These are phyloP conservation scores for Oxygymnocypris stewartii DNA, from an alignment of 2,113 vertebrate genomes.

Conservation along the genomic window DNA sequence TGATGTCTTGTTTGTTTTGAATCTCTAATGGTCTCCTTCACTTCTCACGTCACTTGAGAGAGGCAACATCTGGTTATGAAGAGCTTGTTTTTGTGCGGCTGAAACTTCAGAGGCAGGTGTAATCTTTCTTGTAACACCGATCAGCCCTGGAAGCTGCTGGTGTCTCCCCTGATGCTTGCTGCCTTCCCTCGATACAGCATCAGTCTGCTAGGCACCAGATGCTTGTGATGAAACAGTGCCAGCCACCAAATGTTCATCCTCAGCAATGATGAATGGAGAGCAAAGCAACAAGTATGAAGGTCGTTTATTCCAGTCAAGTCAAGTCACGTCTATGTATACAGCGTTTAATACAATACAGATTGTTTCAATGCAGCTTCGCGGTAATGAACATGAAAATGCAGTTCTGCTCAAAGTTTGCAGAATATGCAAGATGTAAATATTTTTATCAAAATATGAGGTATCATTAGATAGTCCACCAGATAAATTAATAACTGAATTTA, in stretches of 20 bases:
- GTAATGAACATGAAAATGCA: neutral
- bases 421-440: neutral
- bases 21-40: slow-evolving; percentile 43
- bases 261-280: slow-evolving; percentile 25
- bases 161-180: slow-evolving; percentile 22
- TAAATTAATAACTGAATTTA: too few species aligned
- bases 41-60: slow-evolving; percentile 59
- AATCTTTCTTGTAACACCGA: slow-evolving; percentile 61
- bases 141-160: slow-evolving; percentile 23
- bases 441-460: neutral
- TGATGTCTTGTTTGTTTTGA: slow-evolving; percentile 59
- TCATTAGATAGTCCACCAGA: neutral
- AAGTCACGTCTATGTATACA: neutral
- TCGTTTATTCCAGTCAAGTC: neutral
- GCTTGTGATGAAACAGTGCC: neutral
- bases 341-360: neutral
- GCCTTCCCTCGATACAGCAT: neutral
- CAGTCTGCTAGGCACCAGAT: slow-evolving; percentile 21
- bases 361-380: neutral
- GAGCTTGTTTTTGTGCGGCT: slow-evolving; percentile 59
- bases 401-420: neutral
- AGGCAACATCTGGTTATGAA: slow-evolving; percentile 61
- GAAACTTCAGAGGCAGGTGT: slow-evolving; percentile 67
- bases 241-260: slow-evolving; percentile 16
- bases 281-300: neutral